Conservation (phyloP, 2,888 invertebrate genomes). For the Gandaritis pyraliata region DNA sequence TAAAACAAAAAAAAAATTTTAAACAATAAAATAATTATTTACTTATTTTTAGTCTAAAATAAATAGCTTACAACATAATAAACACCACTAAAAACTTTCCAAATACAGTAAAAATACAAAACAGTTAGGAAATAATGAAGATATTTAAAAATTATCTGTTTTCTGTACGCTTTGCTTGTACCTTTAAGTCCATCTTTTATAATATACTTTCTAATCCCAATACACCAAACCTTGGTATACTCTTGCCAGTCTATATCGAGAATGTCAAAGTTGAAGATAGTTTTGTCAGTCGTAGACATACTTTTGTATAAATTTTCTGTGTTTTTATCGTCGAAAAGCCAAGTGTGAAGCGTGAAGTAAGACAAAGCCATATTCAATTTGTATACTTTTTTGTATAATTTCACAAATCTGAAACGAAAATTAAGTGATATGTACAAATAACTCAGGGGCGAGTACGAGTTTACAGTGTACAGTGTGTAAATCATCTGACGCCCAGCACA, state of each 20-base stretch:
- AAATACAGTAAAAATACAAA: too few species aligned
- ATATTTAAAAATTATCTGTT: background rate
- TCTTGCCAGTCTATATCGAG: constrained; percentile 27
- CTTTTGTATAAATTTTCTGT: constrained; percentile 17
- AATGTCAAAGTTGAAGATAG: constrained; percentile 41
- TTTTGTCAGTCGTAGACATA: constrained; percentile 36
- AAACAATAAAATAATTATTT: too few species aligned
- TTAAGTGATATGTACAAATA: too few species aligned
- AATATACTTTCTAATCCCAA: constrained; percentile 35
- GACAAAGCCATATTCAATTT: constrained; percentile 17
- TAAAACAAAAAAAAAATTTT: too few species aligned
- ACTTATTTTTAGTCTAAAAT: too few species aligned
- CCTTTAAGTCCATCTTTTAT: constrained; percentile 34
- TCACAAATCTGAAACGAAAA: constrained; percentile 35
- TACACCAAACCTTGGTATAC: constrained; percentile 16
- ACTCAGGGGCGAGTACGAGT: too few species aligned
- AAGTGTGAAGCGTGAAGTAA: constrained; percentile 29
- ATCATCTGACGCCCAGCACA: too few species aligned
- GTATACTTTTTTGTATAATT: constrained; percentile 35
- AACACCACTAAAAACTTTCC: too few species aligned
- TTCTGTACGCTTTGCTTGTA: background rate
- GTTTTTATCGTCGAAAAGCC: constrained; percentile 33
- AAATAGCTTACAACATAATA: too few species aligned
- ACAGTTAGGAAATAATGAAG: too few species aligned
- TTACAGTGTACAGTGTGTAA: too few species aligned